Evolutionary conservation across 2,888 invertebrate species (phyloP).

Genomic region (Tenthredo livida): DNA sequence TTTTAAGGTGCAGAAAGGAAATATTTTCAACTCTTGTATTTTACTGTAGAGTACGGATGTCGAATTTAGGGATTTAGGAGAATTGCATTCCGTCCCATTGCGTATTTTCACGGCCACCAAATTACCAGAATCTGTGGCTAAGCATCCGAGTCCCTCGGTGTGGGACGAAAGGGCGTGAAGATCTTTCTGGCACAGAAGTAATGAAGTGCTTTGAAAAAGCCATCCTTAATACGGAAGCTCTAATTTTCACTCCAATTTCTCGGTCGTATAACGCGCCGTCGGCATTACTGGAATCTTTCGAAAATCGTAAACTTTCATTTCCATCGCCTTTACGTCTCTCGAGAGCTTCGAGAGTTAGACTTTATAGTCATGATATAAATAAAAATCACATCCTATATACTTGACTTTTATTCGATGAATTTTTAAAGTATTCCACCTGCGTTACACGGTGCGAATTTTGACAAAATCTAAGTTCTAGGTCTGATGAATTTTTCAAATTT

Average conservation of each 20-base stretch:
- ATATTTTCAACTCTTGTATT: background rate
- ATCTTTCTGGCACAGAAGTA: constrained; percentile 43
- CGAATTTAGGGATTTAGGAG: constrained; percentile 4
- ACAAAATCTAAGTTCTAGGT: background rate
- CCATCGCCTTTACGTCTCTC: constrained; percentile 36
- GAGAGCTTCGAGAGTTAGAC: constrained; percentile 24
- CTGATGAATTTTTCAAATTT: too few species aligned
- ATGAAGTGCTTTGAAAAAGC: constrained; percentile 51
- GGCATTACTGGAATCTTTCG: constrained; percentile 47
- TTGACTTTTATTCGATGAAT: constrained; percentile 33
- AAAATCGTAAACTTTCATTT: constrained; percentile 49
- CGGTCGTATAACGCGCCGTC: constrained; percentile 46
- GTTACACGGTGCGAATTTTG: background rate
- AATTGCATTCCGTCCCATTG: constrained; percentile 33
- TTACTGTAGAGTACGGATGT: background rate
- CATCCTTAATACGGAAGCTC: constrained; percentile 49
- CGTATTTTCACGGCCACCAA: constrained; percentile 17
- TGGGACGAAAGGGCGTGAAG: constrained; percentile 43
- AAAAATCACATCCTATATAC: constrained; percentile 26
- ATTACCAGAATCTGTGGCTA: constrained; percentile 51
- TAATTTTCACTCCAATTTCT: constrained; percentile 51
- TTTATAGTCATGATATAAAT: constrained; percentile 49
- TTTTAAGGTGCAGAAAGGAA: background rate
- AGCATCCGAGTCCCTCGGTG: constrained; percentile 43
- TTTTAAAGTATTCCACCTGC: background rate